A percentile compares a stretch with the other conserved stretches of the same genome.
Conservation (phyloP, 2,888 invertebrate genomes). For the Pammene aurita region DNA sequence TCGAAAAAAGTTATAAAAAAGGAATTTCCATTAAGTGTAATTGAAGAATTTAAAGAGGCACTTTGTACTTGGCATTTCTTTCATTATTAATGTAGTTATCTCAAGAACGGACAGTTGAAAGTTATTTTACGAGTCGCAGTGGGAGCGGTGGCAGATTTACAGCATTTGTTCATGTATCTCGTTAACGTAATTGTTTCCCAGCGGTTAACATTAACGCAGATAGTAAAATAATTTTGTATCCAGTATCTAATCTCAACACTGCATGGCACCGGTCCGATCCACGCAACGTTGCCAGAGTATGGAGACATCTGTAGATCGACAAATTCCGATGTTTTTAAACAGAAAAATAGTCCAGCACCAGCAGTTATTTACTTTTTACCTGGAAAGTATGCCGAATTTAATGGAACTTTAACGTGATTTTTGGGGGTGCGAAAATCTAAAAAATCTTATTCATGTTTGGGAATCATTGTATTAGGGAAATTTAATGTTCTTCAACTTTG, state of each 20-base stretch:
- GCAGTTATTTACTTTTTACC: no score
- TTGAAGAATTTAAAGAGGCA: constrained; percentile 3
- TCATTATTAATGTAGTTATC: constrained; percentile 22
- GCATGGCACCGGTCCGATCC: constrained; percentile 47
- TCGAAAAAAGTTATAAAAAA: constrained; percentile 2
- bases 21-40: neutral
- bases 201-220: constrained; percentile 54
- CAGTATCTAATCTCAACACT: constrained; percentile 65
- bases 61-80: constrained; percentile 18
- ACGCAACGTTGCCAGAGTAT: constrained; percentile 1
- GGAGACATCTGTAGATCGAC: neutral
- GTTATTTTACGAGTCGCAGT: constrained; percentile 26
- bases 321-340: neutral
- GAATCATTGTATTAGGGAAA: no score
- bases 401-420: no score
- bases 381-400: no score
- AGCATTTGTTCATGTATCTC: constrained; percentile 36
- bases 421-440: no score
- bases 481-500: no score
- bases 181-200: constrained; percentile 54
- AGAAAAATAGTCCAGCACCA: no score
- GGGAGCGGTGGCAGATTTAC: constrained; percentile 26
- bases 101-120: constrained; percentile 20
- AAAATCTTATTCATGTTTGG: no score
- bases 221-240: constrained; percentile 64